Base-by-base conservation (phyloP, 2,888 invertebrate species). In the Cryptosula pallasiana region DNA sequence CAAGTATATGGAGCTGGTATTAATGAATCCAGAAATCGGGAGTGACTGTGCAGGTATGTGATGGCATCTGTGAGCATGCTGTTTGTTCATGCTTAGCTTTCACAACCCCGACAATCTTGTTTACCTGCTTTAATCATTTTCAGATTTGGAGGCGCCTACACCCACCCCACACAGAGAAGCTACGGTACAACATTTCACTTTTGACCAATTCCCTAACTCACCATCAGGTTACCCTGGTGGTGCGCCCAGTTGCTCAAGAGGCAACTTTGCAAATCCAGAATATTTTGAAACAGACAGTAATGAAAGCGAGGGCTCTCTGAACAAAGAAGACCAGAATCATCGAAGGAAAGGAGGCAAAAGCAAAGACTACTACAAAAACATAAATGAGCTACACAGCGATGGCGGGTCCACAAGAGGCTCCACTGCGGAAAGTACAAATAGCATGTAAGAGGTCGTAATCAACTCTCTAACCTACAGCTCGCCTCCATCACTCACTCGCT, bases 211-310 rank as follows among this genome's bases (percentile, higher is more conserved):
- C 3, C 55, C 55, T 13, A 5, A 5, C 5, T 25, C 23, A 13
- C n/a, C 55, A 13, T n/a, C 16, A 5, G 23, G 23, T 13, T 32
- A 32, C 34, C 2, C 27, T 32, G 3, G n/a, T 32, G 27, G 13
- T 25, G 57, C 16, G 5, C 25, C 13, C 9, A n/a, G 9, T 1
- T 25, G 32, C 32, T 1, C 29, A 63, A 5, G 9, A 23, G 63
- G 63, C 16, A 63, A 63, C 63, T 63, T 63, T 63, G 32, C 63
- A 5, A 63, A 63, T n/a, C 63, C 63, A 5, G 63, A 63, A 63
- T 63, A 63, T 27, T 63, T 63, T 63, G 63, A 63, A 1, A 63
- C 63, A 13, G 63, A 63, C 63, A 63, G 63, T n/a, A 63, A 63
- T 32, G 63, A 32, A n/a, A 63, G 63, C 32, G 20, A 45, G 20